Evolutionary conservation across 2,797 vertebrate genomes (phyloP).

Genomic region (Leptatherina wallacei): DNA sequence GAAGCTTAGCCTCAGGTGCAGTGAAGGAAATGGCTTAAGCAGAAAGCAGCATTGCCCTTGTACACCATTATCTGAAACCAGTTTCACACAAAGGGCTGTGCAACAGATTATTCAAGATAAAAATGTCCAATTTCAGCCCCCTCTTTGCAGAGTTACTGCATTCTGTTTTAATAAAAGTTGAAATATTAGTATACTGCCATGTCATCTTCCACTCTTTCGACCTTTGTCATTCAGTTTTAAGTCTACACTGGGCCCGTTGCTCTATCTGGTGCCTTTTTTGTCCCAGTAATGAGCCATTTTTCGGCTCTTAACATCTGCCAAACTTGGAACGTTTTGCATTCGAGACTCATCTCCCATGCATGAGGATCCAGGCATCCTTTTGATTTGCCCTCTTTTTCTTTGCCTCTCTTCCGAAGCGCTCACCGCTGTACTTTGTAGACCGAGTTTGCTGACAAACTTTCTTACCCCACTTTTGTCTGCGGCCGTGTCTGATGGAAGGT

Average conservation of each 20-base stretch:
- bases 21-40: constrained; percentile 63
- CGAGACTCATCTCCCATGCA: constrained; percentile 74
- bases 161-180: constrained; percentile 64
- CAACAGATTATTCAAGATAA: constrained; percentile 46
- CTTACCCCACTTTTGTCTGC: constrained; percentile 55
- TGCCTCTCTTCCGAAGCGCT: constrained; percentile 52
- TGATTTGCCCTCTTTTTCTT: constrained; percentile 71
- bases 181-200: constrained; percentile 59
- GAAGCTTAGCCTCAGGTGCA: constrained; percentile 75
- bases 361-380: constrained; percentile 71
- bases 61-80: constrained; percentile 49
- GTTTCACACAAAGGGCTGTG: constrained; percentile 57
- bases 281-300: constrained; percentile 79
- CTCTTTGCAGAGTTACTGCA: constrained; percentile 25
- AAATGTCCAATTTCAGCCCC: constrained; percentile 28
- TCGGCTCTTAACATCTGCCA: constrained; percentile 77
- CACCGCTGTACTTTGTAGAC: constrained; percentile 59
- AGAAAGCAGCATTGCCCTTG: constrained; percentile 47
- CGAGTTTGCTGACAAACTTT: constrained; percentile 58
- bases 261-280: constrained; percentile 67
- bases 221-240: constrained; percentile 74
- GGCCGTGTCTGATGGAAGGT: constrained; percentile 55
- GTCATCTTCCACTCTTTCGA: constrained; percentile 48
- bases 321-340: constrained; percentile 74
- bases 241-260: constrained; percentile 57